These are phyloP conservation scores for Cataglyphis altisquamis DNA, from an alignment of 2,888 invertebrate species.

Conservation along the genomic window DNA sequence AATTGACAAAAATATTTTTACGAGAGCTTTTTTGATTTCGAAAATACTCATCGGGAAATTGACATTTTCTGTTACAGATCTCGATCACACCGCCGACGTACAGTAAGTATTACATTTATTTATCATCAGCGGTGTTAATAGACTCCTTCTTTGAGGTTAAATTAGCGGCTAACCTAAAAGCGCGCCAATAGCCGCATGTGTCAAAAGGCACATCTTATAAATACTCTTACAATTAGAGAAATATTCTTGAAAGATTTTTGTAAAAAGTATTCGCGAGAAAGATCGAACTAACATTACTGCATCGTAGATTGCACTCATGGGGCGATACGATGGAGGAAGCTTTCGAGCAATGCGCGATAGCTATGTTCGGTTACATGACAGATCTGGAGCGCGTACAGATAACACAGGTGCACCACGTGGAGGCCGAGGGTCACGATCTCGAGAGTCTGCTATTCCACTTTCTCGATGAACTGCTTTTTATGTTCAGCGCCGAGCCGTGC, in stretches of 20 bases:
- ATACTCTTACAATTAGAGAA: neutral
- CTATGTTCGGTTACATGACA: slow-evolving; percentile 99
- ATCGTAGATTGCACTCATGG: slow-evolving; percentile 95
- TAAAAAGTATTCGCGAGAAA: neutral
- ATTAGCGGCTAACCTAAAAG: slow-evolving; percentile 65
- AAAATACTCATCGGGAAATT: neutral
- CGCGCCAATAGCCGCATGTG: neutral
- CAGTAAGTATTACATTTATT: slow-evolving; percentile 91
- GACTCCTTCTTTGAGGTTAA: slow-evolving; percentile 61
- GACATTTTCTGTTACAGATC: slow-evolving; percentile 89
- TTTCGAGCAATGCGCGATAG: slow-evolving; percentile 97
- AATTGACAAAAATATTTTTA: neutral
- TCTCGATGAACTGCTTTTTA: slow-evolving; percentile 96
- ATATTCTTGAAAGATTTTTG: too few species aligned
- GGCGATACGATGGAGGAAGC: slow-evolving; percentile 95
- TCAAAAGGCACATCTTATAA: neutral
- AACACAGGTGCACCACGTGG: slow-evolving; percentile 92
- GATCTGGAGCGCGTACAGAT: slow-evolving; percentile 95
- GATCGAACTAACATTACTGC: neutral
- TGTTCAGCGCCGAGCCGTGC: slow-evolving; percentile 97
- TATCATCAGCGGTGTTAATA: neutral
- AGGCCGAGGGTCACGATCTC: slow-evolving; percentile 96
- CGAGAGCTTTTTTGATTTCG: neutral
- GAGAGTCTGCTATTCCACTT: slow-evolving; percentile 96
- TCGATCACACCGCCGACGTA: slow-evolving; percentile 99